Conservation (phyloP, 2,113 vertebrate genomes). For the Ranitomeya imitator region DNA sequence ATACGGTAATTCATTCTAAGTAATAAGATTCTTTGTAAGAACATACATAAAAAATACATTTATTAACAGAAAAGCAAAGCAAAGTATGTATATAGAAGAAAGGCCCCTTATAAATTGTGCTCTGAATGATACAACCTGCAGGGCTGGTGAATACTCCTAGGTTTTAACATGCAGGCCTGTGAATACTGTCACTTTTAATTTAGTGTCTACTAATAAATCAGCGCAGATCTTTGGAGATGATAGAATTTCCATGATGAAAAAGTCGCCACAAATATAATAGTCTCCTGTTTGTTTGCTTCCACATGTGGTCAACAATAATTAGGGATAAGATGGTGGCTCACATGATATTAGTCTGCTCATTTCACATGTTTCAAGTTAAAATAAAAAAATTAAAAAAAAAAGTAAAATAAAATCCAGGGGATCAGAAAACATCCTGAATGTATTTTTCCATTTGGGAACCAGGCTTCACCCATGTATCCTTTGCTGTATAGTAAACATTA, state of each 20-base stretch:
- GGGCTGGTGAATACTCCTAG: conserved; percentile 14
- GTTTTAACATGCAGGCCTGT: neutral
- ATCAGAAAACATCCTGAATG: neutral
- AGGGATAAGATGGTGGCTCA: neutral
- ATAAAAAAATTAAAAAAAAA: neutral
- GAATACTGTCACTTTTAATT: conserved; percentile 24
- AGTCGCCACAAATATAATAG: neutral
- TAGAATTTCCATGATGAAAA: neutral
- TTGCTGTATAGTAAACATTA: neutral
- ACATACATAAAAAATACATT: conserved; percentile 8
- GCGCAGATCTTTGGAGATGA: conserved; percentile 25
- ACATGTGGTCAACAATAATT: neutral
- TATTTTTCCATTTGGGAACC: neutral
- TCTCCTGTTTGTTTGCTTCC: neutral
- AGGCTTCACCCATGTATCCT: neutral
- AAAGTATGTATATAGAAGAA: neutral
- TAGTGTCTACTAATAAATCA: neutral
- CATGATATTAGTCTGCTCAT: neutral
- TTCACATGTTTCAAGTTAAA: conserved; percentile 31
- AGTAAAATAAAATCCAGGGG: neutral
- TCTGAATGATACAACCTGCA: neutral
- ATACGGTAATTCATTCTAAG: too few relatives aligned
- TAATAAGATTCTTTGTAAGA: neutral
- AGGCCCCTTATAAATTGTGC: neutral
- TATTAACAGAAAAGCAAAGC: neutral